Percentiles rank a stretch among this genome's conserved stretches.
These are phyloP conservation scores for Mythimna ferrago DNA, from an alignment of 2,888 invertebrate species.

Conservation along the genomic window DNA sequence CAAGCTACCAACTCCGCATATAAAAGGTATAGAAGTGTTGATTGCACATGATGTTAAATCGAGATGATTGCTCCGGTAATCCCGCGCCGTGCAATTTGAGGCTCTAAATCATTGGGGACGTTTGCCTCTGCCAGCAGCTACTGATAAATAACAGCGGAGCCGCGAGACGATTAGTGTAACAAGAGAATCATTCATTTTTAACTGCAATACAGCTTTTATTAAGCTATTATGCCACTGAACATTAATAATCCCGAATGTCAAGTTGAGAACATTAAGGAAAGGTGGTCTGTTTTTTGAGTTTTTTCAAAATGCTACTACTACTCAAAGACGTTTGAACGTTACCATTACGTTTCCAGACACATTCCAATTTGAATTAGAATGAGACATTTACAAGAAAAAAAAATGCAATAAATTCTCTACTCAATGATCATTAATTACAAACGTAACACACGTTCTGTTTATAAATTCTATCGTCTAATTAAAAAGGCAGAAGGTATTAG, in stretches of 20 bases:
- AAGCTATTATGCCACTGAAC: slow-evolving; percentile 72
- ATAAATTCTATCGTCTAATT: slow-evolving; percentile 45
- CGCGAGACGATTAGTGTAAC: slow-evolving; percentile 84
- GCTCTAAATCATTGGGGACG: slow-evolving; percentile 86
- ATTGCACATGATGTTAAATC: slow-evolving; percentile 77
- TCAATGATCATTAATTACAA: slow-evolving; percentile 38
- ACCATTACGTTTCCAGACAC: slow-evolving; percentile 10
- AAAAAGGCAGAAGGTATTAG: slow-evolving; percentile 44
- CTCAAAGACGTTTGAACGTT: background rate
- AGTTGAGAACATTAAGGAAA: slow-evolving; percentile 22
- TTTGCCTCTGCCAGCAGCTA: slow-evolving; percentile 79
- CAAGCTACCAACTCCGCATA: slow-evolving; percentile 15
- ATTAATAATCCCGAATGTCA: slow-evolving; percentile 60
- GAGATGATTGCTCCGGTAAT: slow-evolving; percentile 77
- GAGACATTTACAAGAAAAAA: slow-evolving; percentile 22
- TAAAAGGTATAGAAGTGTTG: slow-evolving; percentile 67
- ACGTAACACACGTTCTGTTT: slow-evolving; percentile 20
- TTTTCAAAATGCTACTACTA: slow-evolving; percentile 4
- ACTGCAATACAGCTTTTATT: slow-evolving; percentile 74
- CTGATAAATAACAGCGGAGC: slow-evolving; percentile 86
- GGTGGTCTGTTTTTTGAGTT: slow-evolving; percentile 1
- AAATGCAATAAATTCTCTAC: slow-evolving; percentile 39
- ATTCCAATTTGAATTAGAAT: slow-evolving; percentile 22
- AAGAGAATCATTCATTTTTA: slow-evolving; percentile 80
- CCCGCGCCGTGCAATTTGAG: slow-evolving; percentile 86